These are phyloP conservation scores for Catharus bicknelli DNA, from an alignment of 2,113 vertebrate genomes.

Conservation along the genomic window DNA sequence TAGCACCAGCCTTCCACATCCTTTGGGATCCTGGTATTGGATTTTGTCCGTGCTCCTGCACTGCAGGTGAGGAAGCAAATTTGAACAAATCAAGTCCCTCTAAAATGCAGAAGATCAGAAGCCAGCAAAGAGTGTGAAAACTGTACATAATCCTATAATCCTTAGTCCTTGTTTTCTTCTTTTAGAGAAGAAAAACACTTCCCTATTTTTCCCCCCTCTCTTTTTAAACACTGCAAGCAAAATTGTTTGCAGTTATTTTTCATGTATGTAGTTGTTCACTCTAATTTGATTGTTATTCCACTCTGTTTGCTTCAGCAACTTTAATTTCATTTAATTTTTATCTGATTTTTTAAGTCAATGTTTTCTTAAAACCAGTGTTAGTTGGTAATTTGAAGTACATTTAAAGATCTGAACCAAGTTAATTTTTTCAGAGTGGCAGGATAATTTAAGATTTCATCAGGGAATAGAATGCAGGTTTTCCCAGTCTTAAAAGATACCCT, in stretches of 20 bases:
- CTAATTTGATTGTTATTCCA: background rate
- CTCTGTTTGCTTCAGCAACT: background rate
- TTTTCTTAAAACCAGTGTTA: background rate
- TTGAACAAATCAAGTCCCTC: background rate
- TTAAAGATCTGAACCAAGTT: background rate
- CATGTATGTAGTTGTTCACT: background rate
- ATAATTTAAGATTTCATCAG: background rate
- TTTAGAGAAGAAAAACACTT: background rate
- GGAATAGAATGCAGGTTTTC: background rate
- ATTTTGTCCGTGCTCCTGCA: background rate
- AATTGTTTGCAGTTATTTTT: background rate
- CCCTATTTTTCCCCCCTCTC: fast-evolving
- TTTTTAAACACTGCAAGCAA: background rate
- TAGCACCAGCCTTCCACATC: background rate
- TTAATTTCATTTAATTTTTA: background rate
- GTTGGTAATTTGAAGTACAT: background rate
- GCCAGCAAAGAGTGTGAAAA: background rate
- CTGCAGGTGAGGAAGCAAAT: background rate
- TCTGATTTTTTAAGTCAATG: background rate
- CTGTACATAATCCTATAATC: background rate
- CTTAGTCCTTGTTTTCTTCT: background rate
- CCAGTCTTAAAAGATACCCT: background rate
- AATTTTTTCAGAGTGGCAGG: background rate
- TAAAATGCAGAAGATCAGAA: background rate
- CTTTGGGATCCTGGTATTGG: background rate